Evolutionary conservation across 1,140 invertebrate genomes (phyloP), one percentile per base, ranked within the genome.

Genomic region (Papilio glaucus): DNA sequence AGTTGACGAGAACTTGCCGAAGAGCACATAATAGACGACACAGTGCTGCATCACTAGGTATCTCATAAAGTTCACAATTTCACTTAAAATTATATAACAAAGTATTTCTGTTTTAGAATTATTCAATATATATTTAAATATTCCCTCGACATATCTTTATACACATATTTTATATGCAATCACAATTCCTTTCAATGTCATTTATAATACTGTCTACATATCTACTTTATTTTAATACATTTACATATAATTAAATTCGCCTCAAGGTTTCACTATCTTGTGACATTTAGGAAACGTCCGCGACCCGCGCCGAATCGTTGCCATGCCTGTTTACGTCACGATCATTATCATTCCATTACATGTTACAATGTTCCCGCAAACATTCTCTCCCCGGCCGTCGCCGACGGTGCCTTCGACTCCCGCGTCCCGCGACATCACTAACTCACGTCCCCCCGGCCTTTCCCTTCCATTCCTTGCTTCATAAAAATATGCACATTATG

Each of bases 401-500:
- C 41, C 41, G 12, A n/a, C 41, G 45, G 18, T 21, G 21, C 12
- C 21, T 49, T n/a, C n/a, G 21, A 49, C 45, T 15, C 42, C 42
- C 6, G 42, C n/a, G n/a, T 45, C 29, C 29, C 29, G 45, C n/a
- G 45, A 15, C 6, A 7, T 15, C 33, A 13, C 18, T 29, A 29
- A 26, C n/a, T n/a, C n/a, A 38, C 60, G 45, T 69, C 72, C 38
- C 15, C 2, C 68, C 15, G n/a, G n/a, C n/a, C n/a, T n/a, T n/a
- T 8, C 70, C 68, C 26, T 37, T 74, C 71, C 71, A 70, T 74
- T 74, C 76, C 76, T 72, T 70, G 87, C 90, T 88, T 90, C 77
- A 88, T 92, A 88, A 68, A 71, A 85, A 85, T 86, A 86, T 87
- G 87, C 87, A 90, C 88, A 89, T 88, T 89, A 86, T 89, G 89